phyloP scores from a whole-genome alignment of 2,113 vertebrate genomes.

The Rutilus rutilus region DNA sequence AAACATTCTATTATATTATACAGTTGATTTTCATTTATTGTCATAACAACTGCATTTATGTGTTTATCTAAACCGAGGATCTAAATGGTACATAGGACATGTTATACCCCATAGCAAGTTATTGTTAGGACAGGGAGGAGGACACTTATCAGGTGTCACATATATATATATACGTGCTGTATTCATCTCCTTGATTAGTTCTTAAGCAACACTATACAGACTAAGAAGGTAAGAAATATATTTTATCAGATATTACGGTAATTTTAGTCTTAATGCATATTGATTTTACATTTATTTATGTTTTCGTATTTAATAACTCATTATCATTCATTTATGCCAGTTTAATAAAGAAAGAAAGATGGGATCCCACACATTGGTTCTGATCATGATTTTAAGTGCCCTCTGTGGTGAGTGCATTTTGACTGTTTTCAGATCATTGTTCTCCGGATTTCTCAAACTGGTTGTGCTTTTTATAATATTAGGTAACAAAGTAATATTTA shows the following conservation, averaged over 20 bases:
- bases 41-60: not conserved
- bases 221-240: constrained; percentile 29
- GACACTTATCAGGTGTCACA: constrained; percentile 43
- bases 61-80: not conserved
- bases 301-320: not conserved
- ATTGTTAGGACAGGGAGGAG: constrained; percentile 13
- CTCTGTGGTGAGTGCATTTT: constrained; percentile 50
- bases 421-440: not conserved
- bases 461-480: too few species aligned
- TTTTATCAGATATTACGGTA: not conserved
- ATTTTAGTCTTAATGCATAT: not conserved
- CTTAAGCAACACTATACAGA: not conserved
- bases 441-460: not conserved
- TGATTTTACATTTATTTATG: not conserved
- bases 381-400: constrained; percentile 42
- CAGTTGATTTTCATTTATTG: not conserved
- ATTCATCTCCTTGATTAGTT: constrained; percentile 6
- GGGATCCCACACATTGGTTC: constrained; percentile 16
- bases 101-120: constrained; percentile 30
- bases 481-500: too few species aligned
- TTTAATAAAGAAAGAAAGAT: constrained; percentile 37
- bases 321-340: constrained; percentile 9
- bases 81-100: constrained; percentile 16
- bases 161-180: constrained; percentile 37
- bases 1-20: not conserved